Conservation (phyloP, 2,797 vertebrate genomes). For the Siniperca undulata region DNA sequence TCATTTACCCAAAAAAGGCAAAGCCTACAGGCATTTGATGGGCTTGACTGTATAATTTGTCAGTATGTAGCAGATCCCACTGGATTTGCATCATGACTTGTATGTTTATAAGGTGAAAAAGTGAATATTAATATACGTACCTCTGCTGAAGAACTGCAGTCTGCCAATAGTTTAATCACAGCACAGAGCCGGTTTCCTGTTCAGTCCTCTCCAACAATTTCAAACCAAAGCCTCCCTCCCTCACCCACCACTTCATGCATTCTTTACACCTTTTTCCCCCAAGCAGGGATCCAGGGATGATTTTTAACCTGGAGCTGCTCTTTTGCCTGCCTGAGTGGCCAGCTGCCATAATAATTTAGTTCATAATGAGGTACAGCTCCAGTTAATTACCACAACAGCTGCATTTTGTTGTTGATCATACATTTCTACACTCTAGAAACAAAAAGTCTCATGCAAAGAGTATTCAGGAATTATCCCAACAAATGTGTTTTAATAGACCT, state of each 20-base stretch:
- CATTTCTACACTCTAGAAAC: constrained; percentile 51
- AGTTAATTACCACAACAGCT: constrained; percentile 75
- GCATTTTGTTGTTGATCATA: constrained; percentile 66
- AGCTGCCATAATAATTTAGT: constrained; percentile 75
- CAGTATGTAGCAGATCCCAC: constrained; percentile 48
- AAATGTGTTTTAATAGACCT: constrained; percentile 66
- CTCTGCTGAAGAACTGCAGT: constrained; percentile 40
- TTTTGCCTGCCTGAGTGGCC: constrained; percentile 63
- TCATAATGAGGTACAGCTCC: constrained; percentile 77
- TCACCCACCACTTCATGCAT: constrained; percentile 53
- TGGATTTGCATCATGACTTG: constrained; percentile 65
- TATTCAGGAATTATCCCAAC: constrained; percentile 51
- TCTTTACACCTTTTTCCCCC: constrained; percentile 48
- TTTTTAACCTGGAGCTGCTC: constrained; percentile 62
- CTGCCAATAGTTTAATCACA: constrained; percentile 58
- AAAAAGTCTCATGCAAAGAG: constrained; percentile 32
- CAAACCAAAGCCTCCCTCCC: constrained; percentile 28
- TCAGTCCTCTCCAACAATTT: constrained; percentile 57
- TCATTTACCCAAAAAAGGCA: constrained; percentile 80
- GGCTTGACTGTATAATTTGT: constrained; percentile 67
- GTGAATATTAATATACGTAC: constrained; percentile 60
- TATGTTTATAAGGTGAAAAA: constrained; percentile 49
- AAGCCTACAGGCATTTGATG: constrained; percentile 75
- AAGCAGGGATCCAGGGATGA: constrained; percentile 45
- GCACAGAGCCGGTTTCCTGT: constrained; percentile 29